Evolutionary conservation across 2,797 vertebrate species (phyloP).

Genomic region (Amblyraja radiata): DNA sequence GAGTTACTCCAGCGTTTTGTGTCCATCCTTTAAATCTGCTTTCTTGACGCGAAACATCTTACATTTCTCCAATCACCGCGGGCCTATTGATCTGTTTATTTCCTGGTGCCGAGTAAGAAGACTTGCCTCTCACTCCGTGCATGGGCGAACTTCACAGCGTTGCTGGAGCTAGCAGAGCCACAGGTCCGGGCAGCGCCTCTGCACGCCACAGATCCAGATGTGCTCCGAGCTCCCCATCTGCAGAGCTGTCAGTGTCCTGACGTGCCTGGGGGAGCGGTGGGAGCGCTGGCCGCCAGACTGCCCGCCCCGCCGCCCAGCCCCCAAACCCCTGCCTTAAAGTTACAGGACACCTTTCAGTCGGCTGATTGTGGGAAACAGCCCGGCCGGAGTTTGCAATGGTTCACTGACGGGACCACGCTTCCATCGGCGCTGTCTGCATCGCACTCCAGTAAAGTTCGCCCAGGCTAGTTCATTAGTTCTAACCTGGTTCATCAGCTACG

Average conservation of each 20-base stretch:
- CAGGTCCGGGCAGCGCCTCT: background rate
- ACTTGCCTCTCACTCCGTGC: background rate
- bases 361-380: background rate
- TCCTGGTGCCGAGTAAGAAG: background rate
- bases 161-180: background rate
- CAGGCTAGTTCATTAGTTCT: too few relatives aligned
- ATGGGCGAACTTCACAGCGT: background rate
- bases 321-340: background rate
- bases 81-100: background rate
- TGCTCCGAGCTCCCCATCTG: background rate
- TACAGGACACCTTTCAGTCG: background rate
- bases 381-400: constrained; percentile 10
- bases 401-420: background rate
- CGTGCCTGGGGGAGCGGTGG: background rate
- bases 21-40: background rate
- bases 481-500: background rate
- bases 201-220: background rate
- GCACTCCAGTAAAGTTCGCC: background rate
- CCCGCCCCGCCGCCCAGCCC: background rate
- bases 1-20: too few relatives aligned
- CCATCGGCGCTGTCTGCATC: background rate
- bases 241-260: constrained; percentile 5
- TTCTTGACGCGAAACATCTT: background rate
- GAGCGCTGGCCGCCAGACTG: background rate
- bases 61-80: background rate